Conservation (phyloP, 2,113 vertebrate species). For the Aramus guarauna region DNA sequence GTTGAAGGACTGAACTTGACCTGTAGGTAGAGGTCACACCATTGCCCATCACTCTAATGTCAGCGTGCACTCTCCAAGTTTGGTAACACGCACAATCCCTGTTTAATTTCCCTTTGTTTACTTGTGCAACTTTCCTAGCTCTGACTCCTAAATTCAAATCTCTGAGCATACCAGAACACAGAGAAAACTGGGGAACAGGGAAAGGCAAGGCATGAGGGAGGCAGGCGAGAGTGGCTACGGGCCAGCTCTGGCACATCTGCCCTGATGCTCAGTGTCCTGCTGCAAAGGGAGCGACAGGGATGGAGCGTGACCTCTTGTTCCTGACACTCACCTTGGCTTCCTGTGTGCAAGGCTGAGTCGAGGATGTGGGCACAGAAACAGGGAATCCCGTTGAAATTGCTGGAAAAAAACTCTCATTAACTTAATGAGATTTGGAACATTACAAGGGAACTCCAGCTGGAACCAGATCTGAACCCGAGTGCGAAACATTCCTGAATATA, state of each 20-base stretch:
- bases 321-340: not conserved
- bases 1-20: not conserved
- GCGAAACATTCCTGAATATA: constrained; percentile 43
- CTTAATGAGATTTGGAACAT: constrained; percentile 65
- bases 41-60: not conserved
- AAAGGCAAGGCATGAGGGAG: not conserved
- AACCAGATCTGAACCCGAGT: constrained; percentile 51
- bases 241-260: not conserved
- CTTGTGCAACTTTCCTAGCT: not conserved
- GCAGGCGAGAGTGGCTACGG: not conserved
- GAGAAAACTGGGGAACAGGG: not conserved
- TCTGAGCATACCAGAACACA: not conserved
- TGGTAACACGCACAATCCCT: not conserved
- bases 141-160: not conserved
- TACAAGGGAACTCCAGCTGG: constrained; percentile 64
- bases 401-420: constrained; percentile 53
- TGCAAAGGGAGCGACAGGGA: not conserved
- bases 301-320: not conserved
- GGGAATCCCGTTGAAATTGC: constrained; percentile 60
- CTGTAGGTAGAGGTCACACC: not conserved
- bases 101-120: not conserved
- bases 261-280: not conserved
- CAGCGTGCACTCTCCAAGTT: not conserved
- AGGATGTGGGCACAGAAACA: constrained; percentile 36
- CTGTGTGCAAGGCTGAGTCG: not conserved